Percentiles rank a stretch among this genome's conserved stretches.
Evolutionary conservation across 2,888 invertebrate species (phyloP).

Genomic region (Epirrhoe tristata): DNA sequence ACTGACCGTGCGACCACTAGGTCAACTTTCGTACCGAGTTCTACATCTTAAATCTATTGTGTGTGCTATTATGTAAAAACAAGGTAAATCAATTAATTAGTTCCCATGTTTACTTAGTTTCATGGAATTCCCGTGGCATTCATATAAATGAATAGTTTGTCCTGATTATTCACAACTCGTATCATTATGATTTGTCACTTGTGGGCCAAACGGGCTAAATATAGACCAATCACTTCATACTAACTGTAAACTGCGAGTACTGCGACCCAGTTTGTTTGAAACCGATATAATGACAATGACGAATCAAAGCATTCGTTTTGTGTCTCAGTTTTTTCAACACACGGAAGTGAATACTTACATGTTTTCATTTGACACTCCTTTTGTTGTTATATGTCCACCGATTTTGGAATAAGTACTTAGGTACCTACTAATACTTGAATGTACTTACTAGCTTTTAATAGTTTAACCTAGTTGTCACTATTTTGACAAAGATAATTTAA

Average conservation of each 20-base stretch:
- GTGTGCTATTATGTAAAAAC: background rate
- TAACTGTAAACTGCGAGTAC: slow-evolving; percentile 32
- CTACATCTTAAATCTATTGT: background rate
- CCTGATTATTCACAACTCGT: background rate
- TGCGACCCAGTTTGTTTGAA: slow-evolving; percentile 36
- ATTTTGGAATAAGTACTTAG: slow-evolving; percentile 3
- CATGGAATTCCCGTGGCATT: background rate
- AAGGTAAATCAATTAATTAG: background rate
- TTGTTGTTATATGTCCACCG: slow-evolving; percentile 8
- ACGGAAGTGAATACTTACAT: slow-evolving; percentile 21
- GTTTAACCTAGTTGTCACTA: no score
- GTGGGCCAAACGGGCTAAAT: slow-evolving; percentile 32
- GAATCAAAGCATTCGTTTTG: slow-evolving; percentile 29
- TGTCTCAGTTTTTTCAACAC: slow-evolving; percentile 28
- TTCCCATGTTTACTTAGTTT: background rate
- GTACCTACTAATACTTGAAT: no score
- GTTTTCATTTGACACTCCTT: slow-evolving; percentile 24
- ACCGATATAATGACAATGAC: slow-evolving; percentile 35
- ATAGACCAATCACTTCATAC: slow-evolving; percentile 33
- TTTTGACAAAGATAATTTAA: no score
- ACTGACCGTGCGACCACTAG: background rate
- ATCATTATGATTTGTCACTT: slow-evolving; percentile 5
- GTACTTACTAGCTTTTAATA: no score
- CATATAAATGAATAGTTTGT: background rate
- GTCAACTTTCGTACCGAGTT: background rate